Base-by-base conservation (phyloP, 1,140 invertebrate genomes). In the Euura saliciscinereae region DNA sequence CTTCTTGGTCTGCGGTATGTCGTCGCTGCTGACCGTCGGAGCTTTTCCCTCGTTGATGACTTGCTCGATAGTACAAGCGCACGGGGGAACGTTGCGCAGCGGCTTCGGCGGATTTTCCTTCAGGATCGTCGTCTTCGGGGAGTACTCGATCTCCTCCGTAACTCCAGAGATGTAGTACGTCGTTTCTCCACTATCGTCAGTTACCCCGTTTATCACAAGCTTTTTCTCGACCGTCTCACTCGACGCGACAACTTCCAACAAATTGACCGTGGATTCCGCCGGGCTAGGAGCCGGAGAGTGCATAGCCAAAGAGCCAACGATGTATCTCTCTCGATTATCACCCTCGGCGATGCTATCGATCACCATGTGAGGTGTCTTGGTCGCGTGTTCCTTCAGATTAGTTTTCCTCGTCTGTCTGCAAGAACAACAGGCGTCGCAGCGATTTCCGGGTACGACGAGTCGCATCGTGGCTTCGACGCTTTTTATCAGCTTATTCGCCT, bases 381-480 rank as follows among this genome's bases (percentile, higher is more conserved):
- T 81, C 46, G 75, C 69, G 4, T 78, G 78, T 7, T 70, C 75
- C 43, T 74, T 78, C 7, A 77, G 11, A 6, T 80, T 66, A 13
- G 76, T 46, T 44, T 84, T 84, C 46, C 69, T 75, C 0, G 75
- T 80, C 72, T 86, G 78, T 68, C 79, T 77, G 71, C 84, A 85
- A 0, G 75, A 68, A 45, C 84, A 86, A 44, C 84, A 86, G 66
- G 69, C 74, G 45, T 83, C 82, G n/a, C 84, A 87, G 5, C 65
- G 69, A 0, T 69, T 74, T 4, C 43, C 69, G 42, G 78, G 75
- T 10, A 78, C 74, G 2, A 81, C 72, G 1, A 73, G 44, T 69
- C 75, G 79, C 0, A 77, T 76, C 13, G 70, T 78, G 7, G 73
- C 67, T 44, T 76, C 69, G 2, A 85, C 74, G 42, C 51, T 77